Evolutionary conservation across 2,888 invertebrate genomes (phyloP).

Genomic region (Flabesymbios commensalis): DNA sequence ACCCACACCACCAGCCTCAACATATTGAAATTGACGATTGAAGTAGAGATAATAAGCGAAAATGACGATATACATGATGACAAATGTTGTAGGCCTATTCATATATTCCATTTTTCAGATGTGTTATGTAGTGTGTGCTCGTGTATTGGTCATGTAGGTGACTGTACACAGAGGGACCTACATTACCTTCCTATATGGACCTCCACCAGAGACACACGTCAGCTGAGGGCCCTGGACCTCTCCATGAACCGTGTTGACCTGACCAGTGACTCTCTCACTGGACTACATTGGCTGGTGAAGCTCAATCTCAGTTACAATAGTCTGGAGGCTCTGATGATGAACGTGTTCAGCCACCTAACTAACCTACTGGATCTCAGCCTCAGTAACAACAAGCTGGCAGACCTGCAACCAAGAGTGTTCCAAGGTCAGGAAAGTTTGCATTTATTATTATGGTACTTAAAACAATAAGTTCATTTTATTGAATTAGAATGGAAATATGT

Average conservation of each 20-base stretch:
- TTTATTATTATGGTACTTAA: too few relatives aligned
- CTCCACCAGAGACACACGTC: not conserved
- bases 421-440: too few relatives aligned
- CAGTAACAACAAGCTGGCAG: conserved; percentile 25
- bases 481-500: too few relatives aligned
- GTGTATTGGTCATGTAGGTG: conserved; percentile 13
- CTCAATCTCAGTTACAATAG: conserved; percentile 21
- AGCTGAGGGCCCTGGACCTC: conserved; percentile 18
- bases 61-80: too few relatives aligned
- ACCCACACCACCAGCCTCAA: too few relatives aligned
- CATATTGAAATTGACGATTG: too few relatives aligned
- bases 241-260: conserved; percentile 11
- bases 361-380: conserved; percentile 31
- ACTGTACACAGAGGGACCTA: not conserved
- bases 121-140: conserved; percentile 10
- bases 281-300: conserved; percentile 22
- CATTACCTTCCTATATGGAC: not conserved
- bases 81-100: too few relatives aligned
- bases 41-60: too few relatives aligned
- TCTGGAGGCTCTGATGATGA: conserved; percentile 7
- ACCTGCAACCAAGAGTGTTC: conserved; percentile 13
- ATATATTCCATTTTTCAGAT: conserved; percentile 13
- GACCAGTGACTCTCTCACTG: conserved; percentile 2
- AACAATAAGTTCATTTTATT: too few relatives aligned
- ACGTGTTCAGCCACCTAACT: conserved; percentile 13